A percentile compares a stretch with the other conserved stretches of the same genome.
phyloP scores from a whole-genome alignment of 2,888 invertebrate species.

The Venusia cambrica region DNA sequence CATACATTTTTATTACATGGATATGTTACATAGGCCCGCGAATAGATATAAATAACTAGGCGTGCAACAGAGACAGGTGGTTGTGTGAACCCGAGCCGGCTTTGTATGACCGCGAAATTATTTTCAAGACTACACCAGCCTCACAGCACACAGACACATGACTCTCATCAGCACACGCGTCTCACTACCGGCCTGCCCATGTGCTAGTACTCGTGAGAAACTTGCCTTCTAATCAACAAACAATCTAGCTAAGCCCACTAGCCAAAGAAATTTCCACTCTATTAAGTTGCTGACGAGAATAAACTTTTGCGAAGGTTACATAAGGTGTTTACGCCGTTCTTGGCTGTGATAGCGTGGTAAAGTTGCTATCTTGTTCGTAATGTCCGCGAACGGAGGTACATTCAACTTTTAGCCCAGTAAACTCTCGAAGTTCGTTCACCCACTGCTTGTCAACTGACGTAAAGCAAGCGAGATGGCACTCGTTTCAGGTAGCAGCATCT shows the following conservation, averaged over 20 bases:
- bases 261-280: slow-evolving; percentile 47
- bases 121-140: slow-evolving; percentile 80
- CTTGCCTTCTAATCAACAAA: slow-evolving; percentile 55
- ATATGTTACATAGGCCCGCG: slow-evolving; percentile 65
- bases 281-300: slow-evolving; percentile 31
- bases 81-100: slow-evolving; percentile 74
- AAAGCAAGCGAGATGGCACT: slow-evolving; percentile 60
- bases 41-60: slow-evolving; percentile 79
- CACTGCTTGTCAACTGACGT: slow-evolving; percentile 81
- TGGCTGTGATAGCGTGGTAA: slow-evolving; percentile 58
- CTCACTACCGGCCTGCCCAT: slow-evolving; percentile 64
- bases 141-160: slow-evolving; percentile 52
- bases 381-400: slow-evolving; percentile 81
- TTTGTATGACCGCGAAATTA: slow-evolving; percentile 80
- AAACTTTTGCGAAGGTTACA: slow-evolving; percentile 30
- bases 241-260: slow-evolving; percentile 30
- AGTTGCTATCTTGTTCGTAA: slow-evolving; percentile 81
- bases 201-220: slow-evolving; percentile 79
- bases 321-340: slow-evolving; percentile 59
- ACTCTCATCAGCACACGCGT: slow-evolving; percentile 55
- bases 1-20: slow-evolving; percentile 34
- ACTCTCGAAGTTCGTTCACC: slow-evolving; percentile 80
- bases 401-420: slow-evolving; percentile 82
- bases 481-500: slow-evolving; percentile 56
- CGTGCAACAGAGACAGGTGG: slow-evolving; percentile 78